Conservation (phyloP, 1,140 invertebrate genomes). For the Drosophila melanica region DNA sequence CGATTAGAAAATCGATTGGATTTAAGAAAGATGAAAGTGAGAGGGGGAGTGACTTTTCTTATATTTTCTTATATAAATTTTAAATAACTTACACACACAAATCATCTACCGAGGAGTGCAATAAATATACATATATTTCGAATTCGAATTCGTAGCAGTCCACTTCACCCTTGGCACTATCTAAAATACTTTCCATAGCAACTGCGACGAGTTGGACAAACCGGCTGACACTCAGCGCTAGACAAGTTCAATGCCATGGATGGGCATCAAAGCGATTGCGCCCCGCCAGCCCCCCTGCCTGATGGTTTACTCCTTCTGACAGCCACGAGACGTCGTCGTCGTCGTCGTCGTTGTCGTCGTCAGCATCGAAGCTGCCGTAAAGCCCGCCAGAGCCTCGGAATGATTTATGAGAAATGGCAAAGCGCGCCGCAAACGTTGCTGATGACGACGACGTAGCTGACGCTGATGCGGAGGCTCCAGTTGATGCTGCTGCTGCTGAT, state of each 20-base stretch:
- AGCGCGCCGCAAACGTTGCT: conserved; percentile 24
- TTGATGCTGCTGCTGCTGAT: background rate
- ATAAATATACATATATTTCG: no score
- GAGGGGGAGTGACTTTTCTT: no score
- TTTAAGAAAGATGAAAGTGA: no score
- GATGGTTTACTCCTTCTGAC: conserved; percentile 37
- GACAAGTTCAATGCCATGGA: conserved; percentile 78
- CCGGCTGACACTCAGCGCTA: conserved; percentile 51
- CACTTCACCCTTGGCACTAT: conserved; percentile 1
- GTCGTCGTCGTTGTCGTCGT: conserved; percentile 37
- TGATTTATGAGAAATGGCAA: conserved; percentile 78
- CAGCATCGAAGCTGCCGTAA: conserved; percentile 33
- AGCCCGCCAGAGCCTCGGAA: conserved; percentile 62
- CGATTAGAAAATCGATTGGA: no score
- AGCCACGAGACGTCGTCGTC: conserved; percentile 53
- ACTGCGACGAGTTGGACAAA: conserved; percentile 44
- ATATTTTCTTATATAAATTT: background rate
- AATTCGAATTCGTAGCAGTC: no score
- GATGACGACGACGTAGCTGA: conserved; percentile 8
- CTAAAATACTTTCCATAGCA: conserved; percentile 39
- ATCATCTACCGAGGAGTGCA: no score
- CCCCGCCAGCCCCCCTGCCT: conserved; percentile 26
- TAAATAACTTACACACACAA: background rate
- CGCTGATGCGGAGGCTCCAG: background rate
- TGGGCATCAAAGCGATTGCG: conserved; percentile 64